Evolutionary conservation across 2,888 invertebrate genomes (phyloP), one percentile per base, ranked within the genome.

Genomic region (Carcina quercana): DNA sequence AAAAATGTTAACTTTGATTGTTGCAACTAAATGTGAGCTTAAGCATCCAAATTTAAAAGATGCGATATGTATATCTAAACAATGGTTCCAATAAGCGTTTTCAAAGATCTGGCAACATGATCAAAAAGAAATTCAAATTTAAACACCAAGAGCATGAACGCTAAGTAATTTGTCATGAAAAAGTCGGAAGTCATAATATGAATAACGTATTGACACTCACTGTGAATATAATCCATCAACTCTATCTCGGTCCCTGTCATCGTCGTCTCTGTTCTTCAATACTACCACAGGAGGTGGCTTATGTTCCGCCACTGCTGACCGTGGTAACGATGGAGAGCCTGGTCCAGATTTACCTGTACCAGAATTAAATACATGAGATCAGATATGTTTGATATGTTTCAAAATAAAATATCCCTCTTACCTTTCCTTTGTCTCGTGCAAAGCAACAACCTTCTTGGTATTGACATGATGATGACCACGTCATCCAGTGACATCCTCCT

Each of bases 381-480:
- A 20, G 0, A 3, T 3, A 1, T 20, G n/a, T 20, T 20, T 20
- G 10, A 20, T 20, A n/a, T n/a, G n/a, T n/a, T n/a, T n/a, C n/a
- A n/a, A n/a, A n/a, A n/a, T n/a, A n/a, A n/a, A n/a, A n/a, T n/a
- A n/a, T n/a, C n/a, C n/a, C n/a, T n/a, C 22, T 35, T 76, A 70
- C 91, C 91, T 74, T 92, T 91, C 47, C 91, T 85, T 66, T 95
- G 95, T 55, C 96, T 88, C 44, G 97, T 97, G 53, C 96, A 96
- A 43, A 99, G 88, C 44, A 98, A 91, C 61, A 99, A 86, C 52
- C 98, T 89, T 61, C 97, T 89, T 4, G 99, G 98, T 83, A 99
- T 99, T 61, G 97, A 97, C 96, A 99, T 98, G 59, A 98, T 96
- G 61, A 98, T 96, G 50, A 99, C 99, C 43, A 99, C 99, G 75